Percentiles rank a stretch among this genome's conserved stretches.
Evolutionary conservation across 2,888 invertebrate species (phyloP).

Genomic region (Spilosoma lubricipeda): DNA sequence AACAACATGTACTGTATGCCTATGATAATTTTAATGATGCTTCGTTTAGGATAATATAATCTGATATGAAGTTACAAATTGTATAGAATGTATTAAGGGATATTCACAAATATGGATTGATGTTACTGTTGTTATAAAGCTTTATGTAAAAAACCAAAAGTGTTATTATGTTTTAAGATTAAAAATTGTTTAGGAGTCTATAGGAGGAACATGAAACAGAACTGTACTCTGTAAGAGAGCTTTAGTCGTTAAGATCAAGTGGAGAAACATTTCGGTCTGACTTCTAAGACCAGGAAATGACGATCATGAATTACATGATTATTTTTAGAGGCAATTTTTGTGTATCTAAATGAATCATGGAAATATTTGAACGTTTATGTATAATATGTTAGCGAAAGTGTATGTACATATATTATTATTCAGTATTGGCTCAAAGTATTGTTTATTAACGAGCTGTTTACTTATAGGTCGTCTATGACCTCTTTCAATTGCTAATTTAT

Average conservation of each 20-base stretch:
- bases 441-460: slow-evolving; percentile 54
- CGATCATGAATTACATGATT: slow-evolving; percentile 52
- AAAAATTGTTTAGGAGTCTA: slow-evolving; percentile 58
- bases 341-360: slow-evolving; percentile 42
- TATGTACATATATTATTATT: slow-evolving; percentile 50
- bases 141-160: slow-evolving; percentile 84
- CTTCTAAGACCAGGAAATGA: slow-evolving; percentile 26
- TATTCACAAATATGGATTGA: slow-evolving; percentile 73
- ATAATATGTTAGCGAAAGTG: slow-evolving; percentile 36
- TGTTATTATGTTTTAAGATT: slow-evolving; percentile 84
- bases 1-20: slow-evolving; percentile 65
- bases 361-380: slow-evolving; percentile 26
- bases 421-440: slow-evolving; percentile 84
- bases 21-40: slow-evolving; percentile 47
- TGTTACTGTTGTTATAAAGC: slow-evolving; percentile 85
- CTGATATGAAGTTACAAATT: slow-evolving; percentile 64
- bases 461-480: slow-evolving; percentile 34
- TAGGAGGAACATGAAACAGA: slow-evolving; percentile 45
- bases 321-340: slow-evolving; percentile 54
- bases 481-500: slow-evolving; percentile 44
- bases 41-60: slow-evolving; percentile 61
- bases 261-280: slow-evolving; percentile 40
- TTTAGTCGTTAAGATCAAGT: slow-evolving; percentile 35
- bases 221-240: slow-evolving; percentile 42
- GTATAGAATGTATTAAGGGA: slow-evolving; percentile 70